Percentiles rank a stretch among this genome's conserved stretches.
phyloP scores from a whole-genome alignment of 2,888 invertebrate species.

The Galeopsomyia nigrocyanea region DNA sequence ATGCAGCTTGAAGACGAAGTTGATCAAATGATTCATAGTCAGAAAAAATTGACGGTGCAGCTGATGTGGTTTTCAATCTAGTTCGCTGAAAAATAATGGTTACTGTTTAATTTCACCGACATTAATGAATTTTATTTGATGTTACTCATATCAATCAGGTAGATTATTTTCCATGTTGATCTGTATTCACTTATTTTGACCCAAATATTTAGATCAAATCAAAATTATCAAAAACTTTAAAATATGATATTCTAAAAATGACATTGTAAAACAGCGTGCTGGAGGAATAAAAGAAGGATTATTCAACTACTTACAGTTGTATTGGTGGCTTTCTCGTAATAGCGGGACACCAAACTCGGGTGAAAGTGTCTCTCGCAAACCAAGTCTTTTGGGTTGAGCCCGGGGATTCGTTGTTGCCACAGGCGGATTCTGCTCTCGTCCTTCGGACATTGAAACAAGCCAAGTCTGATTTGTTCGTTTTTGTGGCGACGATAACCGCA shows the following conservation, averaged over 20 bases:
- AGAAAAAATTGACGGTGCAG: slow-evolving; percentile 34
- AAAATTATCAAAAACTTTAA: too few species aligned
- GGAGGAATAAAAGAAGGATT: background rate
- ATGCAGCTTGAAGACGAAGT: background rate
- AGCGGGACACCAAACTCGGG: slow-evolving; percentile 6
- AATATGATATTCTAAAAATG: too few species aligned
- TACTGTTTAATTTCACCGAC: background rate
- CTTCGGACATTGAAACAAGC: slow-evolving; percentile 36
- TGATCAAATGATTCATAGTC: too few species aligned
- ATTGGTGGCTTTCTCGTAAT: slow-evolving; percentile 4
- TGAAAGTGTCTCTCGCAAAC: slow-evolving; percentile 40
- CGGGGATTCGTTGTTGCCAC: slow-evolving; percentile 29
- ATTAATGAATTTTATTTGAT: too few species aligned
- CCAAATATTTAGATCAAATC: too few species aligned
- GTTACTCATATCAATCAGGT: too few species aligned
- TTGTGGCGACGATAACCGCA: slow-evolving; percentile 16
- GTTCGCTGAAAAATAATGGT: slow-evolving; percentile 24
- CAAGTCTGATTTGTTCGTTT: slow-evolving; percentile 9
- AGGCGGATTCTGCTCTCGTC: slow-evolving; percentile 18
- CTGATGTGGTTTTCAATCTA: slow-evolving; percentile 14
- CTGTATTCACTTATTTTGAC: too few species aligned
- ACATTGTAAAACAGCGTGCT: too few species aligned
- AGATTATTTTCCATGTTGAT: too few species aligned
- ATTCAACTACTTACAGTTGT: slow-evolving; percentile 12
- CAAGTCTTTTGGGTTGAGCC: background rate